These are phyloP conservation scores for Hippocampus guttulatus DNA, from an alignment of 2,113 vertebrate species.

Conservation along the genomic window DNA sequence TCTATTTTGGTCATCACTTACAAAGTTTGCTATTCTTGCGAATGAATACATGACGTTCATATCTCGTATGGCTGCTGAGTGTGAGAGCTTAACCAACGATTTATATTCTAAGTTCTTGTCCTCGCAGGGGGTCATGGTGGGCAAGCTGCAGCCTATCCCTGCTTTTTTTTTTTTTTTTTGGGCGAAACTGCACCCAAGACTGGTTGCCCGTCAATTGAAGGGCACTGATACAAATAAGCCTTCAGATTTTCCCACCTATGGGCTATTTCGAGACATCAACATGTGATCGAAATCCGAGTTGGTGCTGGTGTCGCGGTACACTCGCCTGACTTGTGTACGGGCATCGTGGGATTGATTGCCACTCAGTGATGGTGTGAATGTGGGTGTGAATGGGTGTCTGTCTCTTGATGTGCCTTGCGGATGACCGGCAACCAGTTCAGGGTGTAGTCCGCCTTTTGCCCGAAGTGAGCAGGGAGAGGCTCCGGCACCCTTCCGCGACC, in stretches of 20 bases:
- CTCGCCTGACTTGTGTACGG: too few relatives aligned
- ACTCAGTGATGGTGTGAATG: too few relatives aligned
- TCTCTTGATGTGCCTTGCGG: too few relatives aligned
- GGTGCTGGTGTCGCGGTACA: too few relatives aligned
- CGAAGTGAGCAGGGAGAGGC: too few relatives aligned
- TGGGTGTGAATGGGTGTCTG: too few relatives aligned
- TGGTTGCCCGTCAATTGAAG: too few relatives aligned
- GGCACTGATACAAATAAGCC: not conserved
- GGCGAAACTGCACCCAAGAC: not conserved
- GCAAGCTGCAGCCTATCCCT: not conserved
- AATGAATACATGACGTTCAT: conserved; percentile 19
- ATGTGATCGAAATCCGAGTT: not conserved
- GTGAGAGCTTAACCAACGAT: not conserved
- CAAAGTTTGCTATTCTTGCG: conserved; percentile 27
- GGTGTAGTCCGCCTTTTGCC: too few relatives aligned
- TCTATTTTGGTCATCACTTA: conserved; percentile 6
- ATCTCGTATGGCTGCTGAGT: not conserved
- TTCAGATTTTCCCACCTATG: not conserved
- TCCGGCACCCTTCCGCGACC: too few relatives aligned
- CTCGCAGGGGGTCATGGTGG: too few relatives aligned
- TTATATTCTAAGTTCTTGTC: not conserved
- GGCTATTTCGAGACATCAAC: not conserved
- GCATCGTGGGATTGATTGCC: too few relatives aligned
- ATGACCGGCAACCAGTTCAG: too few relatives aligned
- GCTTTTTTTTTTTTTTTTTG: not conserved